Base-by-base conservation (phyloP, 2,888 invertebrate species). In the Hirtodrosophila cameraria region DNA sequence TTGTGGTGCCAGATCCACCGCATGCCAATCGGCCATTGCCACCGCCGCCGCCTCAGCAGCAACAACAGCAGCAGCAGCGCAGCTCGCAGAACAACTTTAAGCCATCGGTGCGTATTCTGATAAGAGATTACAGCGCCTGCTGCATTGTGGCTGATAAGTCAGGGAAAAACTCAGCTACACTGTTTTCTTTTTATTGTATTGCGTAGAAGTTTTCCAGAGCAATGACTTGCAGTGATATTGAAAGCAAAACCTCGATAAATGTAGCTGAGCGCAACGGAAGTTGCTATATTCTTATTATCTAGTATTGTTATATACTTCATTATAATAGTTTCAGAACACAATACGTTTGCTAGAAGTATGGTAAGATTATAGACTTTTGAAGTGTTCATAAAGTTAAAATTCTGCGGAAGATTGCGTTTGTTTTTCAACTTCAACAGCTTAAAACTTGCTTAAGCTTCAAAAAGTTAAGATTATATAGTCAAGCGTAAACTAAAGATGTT, bases 1-100 rank as follows among this genome's bases (percentile, higher is more conserved):
- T 97, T 88, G 96, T 97, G 89, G 97, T 97, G 89, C 96, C 96
- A 86, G 97, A 97, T 91, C 96, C 96, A 77, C 96, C 94, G 89
- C 90, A 90, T 73, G 93, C 78, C 93, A 93, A 66, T 93, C 93
- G 80, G 82, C 91, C 84, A 81, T 87, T 88, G 88, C 90, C 81
- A 82, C 89, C 92, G 75, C 90, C 86, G 85, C 92, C 92, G 88
- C 89, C 77, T 48, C 69, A 27, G 42, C 59, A n/a, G 0, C 53
- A 43, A n/a, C 70, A 52, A 11, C 73, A 75, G 76, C 95, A 95
- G 42, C 95, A 94, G 67, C 96, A 96, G 89, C 94, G 97, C 74
- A 96, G 95, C 89, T 96, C 96, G 41, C 94, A 94, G 88, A 95
- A 96, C 90, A 94, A 96, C 89, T 97, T 96, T 92, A 97, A 96